Conservation (phyloP, 2,797 vertebrate genomes). For the Xiphophorus birchmanni region DNA sequence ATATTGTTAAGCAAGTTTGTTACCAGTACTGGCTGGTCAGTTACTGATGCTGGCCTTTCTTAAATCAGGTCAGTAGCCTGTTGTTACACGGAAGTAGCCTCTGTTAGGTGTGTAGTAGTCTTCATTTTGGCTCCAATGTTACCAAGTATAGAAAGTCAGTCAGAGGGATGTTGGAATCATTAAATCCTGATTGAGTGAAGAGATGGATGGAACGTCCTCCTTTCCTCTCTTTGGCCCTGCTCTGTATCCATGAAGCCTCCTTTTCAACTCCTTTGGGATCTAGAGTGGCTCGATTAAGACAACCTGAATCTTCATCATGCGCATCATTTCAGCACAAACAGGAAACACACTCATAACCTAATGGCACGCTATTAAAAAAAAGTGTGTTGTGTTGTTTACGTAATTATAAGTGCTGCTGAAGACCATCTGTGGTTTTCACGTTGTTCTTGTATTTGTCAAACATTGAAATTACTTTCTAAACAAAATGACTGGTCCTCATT, state of each 20-base stretch:
- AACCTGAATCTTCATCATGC: not conserved
- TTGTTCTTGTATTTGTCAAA: not conserved
- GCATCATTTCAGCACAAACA: not conserved
- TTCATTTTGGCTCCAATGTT: not conserved
- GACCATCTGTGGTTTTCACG: not conserved
- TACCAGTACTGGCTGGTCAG: not conserved
- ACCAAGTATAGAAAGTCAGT: not conserved
- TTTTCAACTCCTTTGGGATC: not conserved
- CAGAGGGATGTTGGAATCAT: not conserved
- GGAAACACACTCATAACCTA: not conserved
- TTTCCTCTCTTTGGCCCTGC: not conserved
- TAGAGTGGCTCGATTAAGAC: not conserved
- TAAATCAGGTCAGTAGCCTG: not conserved
- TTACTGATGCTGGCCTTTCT: not conserved
- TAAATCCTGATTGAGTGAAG: not conserved
- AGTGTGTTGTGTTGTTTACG: not conserved
- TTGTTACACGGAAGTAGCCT: not conserved
- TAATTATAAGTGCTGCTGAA: not conserved
- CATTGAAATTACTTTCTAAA: not conserved
- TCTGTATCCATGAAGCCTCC: not conserved
- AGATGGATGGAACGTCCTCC: not conserved
- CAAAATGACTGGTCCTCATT: not conserved
- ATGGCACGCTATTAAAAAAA: not conserved
- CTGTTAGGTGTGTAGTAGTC: not conserved
- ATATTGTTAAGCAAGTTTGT: not conserved